phyloP scores from a whole-genome alignment of 2,888 invertebrate species.

The Chaetogeoica ovagalla region DNA sequence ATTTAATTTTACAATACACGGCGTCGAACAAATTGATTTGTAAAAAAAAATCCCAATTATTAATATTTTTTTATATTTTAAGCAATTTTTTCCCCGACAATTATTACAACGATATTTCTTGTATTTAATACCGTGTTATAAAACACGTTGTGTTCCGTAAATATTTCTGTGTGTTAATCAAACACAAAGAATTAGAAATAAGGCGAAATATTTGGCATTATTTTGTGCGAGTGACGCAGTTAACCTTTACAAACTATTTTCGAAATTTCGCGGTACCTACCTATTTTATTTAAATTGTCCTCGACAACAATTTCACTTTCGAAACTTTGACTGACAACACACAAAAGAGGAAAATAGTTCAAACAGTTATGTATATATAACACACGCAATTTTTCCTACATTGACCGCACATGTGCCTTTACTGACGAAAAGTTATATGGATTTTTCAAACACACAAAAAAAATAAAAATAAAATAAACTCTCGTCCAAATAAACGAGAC shows the following conservation, averaged over 20 bases:
- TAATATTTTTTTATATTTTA: too few species aligned
- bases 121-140: too few species aligned
- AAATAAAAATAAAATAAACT: too few species aligned
- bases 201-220: not conserved
- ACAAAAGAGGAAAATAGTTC: not conserved
- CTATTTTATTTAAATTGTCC: not conserved
- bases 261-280: not conserved
- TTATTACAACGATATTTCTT: too few species aligned
- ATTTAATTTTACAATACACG: too few species aligned
- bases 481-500: too few species aligned
- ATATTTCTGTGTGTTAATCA: too few species aligned
- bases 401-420: not conserved
- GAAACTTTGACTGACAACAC: not conserved
- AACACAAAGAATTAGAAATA: not conserved
- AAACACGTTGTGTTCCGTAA: too few species aligned
- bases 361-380: not conserved
- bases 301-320: not conserved
- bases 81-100: too few species aligned
- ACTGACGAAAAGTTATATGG: not conserved
- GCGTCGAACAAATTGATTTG: too few species aligned
- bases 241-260: not conserved
- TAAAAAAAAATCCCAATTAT: too few species aligned
- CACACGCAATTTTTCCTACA: conserved; percentile 1
- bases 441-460: not conserved
- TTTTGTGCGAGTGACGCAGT: not conserved